Conservation (phyloP, 2,888 invertebrate genomes). For the Caenorhabditis zanzibari region DNA sequence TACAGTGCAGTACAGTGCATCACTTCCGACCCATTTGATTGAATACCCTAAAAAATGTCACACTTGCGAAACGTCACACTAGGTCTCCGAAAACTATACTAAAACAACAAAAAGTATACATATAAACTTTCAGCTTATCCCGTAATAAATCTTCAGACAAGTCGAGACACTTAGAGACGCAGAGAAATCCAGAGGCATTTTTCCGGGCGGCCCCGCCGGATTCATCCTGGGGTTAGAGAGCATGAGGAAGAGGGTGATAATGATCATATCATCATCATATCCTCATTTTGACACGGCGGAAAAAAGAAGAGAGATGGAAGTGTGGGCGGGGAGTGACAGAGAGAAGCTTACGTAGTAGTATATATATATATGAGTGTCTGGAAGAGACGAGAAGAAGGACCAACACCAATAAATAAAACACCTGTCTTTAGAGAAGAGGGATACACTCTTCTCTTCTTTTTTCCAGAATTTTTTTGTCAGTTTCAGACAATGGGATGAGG, state of each 20-base stretch:
- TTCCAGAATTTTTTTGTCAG: not conserved
- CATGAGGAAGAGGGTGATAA: conserved; percentile 6
- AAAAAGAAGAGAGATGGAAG: not conserved
- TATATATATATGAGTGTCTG: conserved; percentile 20
- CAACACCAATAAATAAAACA: conserved; percentile 58
- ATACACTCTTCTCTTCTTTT: not conserved
- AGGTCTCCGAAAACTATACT: not conserved
- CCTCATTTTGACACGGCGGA: conserved; percentile 6
- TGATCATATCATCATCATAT: conserved; percentile 30
- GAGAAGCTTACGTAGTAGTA: conserved; percentile 20
- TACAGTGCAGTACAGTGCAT: too few relatives aligned
- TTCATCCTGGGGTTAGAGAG: conserved; percentile 3
- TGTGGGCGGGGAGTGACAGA: conserved; percentile 17
- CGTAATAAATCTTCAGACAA: not conserved
- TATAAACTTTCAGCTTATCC: not conserved
- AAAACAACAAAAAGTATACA: too few relatives aligned
- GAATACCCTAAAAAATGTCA: too few relatives aligned
- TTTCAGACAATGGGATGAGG: too few relatives aligned
- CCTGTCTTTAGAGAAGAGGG: conserved; percentile 31
- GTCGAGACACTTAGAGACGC: not conserved
- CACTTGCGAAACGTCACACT: too few relatives aligned
- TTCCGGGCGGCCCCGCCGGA: too few relatives aligned
- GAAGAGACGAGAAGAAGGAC: conserved; percentile 21
- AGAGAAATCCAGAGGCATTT: conserved; percentile 8
- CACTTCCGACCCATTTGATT: too few relatives aligned